Evolutionary conservation across 1,140 invertebrate species (phyloP).

Genomic region (Radopholus similis): DNA sequence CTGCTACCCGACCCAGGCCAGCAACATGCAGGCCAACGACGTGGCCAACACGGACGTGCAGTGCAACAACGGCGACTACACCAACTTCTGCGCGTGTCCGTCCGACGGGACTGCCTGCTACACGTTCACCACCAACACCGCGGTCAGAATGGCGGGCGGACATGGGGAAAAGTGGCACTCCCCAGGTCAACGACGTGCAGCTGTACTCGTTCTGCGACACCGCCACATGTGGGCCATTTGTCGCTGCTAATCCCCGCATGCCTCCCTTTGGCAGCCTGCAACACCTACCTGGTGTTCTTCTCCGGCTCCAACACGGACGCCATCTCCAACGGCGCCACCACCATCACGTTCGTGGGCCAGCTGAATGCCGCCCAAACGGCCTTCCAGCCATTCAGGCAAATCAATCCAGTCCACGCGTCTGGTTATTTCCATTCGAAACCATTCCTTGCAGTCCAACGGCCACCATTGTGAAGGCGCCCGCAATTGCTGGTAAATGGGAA

Average conservation of each 20-base stretch:
- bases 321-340: neutral
- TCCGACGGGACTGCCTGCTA: neutral
- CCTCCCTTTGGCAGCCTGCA: neutral
- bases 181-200: neutral
- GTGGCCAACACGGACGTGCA: no score
- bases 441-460: neutral
- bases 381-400: no score
- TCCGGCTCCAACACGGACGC: neutral
- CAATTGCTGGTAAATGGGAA: conserved; percentile 3
- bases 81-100: conserved; percentile 1
- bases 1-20: neutral
- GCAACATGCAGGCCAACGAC: neutral
- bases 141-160: no score
- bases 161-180: no score
- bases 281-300: neutral
- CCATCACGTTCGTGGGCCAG: neutral
- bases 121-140: no score
- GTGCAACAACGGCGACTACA: neutral
- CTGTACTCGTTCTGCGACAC: neutral
- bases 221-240: neutral
- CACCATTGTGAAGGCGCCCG: neutral
- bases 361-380: neutral
- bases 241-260: no score
- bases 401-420: no score
- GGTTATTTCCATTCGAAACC: no score